phyloP scores from a whole-genome alignment of 2,888 invertebrate genomes.

The Nemotelus nigrinus region DNA sequence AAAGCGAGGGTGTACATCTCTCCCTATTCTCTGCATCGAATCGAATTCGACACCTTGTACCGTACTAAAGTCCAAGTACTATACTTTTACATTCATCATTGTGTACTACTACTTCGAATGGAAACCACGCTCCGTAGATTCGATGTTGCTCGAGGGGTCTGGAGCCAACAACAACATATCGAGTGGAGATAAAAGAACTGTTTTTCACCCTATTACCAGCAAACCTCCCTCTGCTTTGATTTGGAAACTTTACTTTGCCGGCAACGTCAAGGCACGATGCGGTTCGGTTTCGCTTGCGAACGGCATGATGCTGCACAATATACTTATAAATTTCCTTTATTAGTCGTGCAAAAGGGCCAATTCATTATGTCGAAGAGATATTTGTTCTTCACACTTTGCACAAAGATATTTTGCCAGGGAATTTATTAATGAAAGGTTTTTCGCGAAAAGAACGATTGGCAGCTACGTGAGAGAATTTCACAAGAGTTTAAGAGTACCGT shows the following conservation, averaged over 20 bases:
- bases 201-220: constrained; percentile 30
- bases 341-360: constrained; percentile 39
- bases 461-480: constrained; percentile 6
- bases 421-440: constrained; percentile 35
- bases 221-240: constrained; percentile 15
- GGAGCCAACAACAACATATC: not conserved
- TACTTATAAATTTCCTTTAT: constrained; percentile 25
- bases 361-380: constrained; percentile 42
- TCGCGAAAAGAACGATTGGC: not conserved
- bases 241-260: constrained; percentile 3
- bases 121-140: too few relatives aligned
- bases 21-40: not conserved
- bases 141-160: constrained; percentile 1
- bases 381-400: constrained; percentile 40
- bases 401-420: constrained; percentile 32
- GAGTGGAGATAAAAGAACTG: constrained; percentile 19
- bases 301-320: not conserved
- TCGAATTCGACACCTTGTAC: not conserved
- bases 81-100: too few relatives aligned
- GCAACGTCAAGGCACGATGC: not conserved
- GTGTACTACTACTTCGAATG: too few relatives aligned
- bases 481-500: not conserved
- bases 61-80: too few relatives aligned
- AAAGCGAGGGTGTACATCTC: constrained; percentile 7
- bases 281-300: not conserved